These are phyloP conservation scores for Barbus barbus DNA, from an alignment of 2,113 vertebrate genomes.

Conservation along the genomic window DNA sequence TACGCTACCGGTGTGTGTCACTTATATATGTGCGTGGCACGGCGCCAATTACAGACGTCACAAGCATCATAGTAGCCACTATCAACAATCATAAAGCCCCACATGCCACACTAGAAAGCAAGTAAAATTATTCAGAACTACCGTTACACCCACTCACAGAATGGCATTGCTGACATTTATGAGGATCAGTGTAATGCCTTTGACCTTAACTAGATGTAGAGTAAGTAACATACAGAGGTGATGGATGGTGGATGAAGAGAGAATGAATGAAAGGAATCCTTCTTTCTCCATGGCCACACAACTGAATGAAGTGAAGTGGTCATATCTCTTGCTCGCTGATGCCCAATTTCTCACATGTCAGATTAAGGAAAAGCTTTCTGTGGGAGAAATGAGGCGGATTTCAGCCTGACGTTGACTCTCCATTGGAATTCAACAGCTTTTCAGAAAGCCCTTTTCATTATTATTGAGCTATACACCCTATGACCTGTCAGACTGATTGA, in stretches of 20 bases:
- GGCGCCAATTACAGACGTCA: too few relatives aligned
- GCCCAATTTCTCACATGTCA: constrained; percentile 13
- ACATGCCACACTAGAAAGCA: too few relatives aligned
- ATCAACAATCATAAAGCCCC: too few relatives aligned
- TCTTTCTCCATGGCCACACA: constrained; percentile 8
- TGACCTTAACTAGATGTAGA: constrained; percentile 7
- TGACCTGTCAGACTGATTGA: constrained; percentile 36
- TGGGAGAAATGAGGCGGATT: constrained; percentile 11
- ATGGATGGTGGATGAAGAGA: neutral
- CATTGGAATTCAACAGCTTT: constrained; percentile 16
- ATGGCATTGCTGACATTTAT: neutral
- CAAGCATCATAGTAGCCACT: too few relatives aligned
- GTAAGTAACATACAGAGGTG: neutral
- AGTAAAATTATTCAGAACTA: neutral
- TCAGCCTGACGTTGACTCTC: neutral
- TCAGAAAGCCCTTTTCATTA: constrained; percentile 15
- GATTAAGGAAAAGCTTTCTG: constrained; percentile 31
- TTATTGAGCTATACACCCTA: constrained; percentile 31
- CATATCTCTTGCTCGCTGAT: neutral
- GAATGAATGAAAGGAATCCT: constrained; percentile 10
- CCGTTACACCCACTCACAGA: neutral
- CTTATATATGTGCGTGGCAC: too few relatives aligned
- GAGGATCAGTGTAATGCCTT: neutral
- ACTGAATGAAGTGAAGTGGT: constrained; percentile 18
- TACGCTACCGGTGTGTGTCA: too few relatives aligned